Base-by-base conservation (phyloP, 2,797 vertebrate species). In the Periophthalmus magnuspinnatus region DNA sequence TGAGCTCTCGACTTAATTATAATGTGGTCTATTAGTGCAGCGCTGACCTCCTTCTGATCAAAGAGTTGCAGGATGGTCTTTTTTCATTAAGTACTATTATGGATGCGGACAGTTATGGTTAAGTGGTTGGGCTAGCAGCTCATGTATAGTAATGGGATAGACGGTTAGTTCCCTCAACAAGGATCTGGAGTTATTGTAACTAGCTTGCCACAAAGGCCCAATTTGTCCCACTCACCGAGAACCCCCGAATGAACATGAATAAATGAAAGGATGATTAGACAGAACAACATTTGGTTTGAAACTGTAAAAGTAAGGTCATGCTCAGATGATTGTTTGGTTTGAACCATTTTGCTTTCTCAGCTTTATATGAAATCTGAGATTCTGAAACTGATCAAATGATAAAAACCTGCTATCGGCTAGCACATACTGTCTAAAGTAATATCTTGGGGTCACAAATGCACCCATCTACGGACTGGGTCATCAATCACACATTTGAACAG, bases 401-500 rank as follows among this genome's bases (percentile, higher is more conserved):
- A 68, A 61, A 59, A 57, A 2, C 13, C 28, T 33, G 13, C 28
- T 36, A 55, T 21, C 45, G n/a, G 33, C 2, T 7, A 11, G 13
- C 61, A 57, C 50, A 74, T 28, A 63, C 54, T 24, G 54, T 36
- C 0, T 47, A 52, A 5, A 65, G 3, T 62, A 58, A 0, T 24
- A 52, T 19, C 54, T 9, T 11, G 34, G 9, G 28, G 54, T 68
- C 48, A 6, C 5, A 19, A 11, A 60, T 56, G 5, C 13, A 21
- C 28, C 28, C 28, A 28, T 19, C n/a, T 45, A 60, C 69, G 59
- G 75, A 41, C 75, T 54, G 59, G 73, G 28, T 52, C 65, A 47
- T 74, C 74, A 71, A 17, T 73, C 67, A 47, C 67, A 54, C 59
- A 63, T 64, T 52, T 6, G 47, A 33, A 77, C 71, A 2, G 55